A percentile compares a stretch with the other conserved stretches of the same genome.
These are phyloP conservation scores for Drosophila guanche DNA, from an alignment of 1,140 invertebrate genomes.

Conservation along the genomic window DNA sequence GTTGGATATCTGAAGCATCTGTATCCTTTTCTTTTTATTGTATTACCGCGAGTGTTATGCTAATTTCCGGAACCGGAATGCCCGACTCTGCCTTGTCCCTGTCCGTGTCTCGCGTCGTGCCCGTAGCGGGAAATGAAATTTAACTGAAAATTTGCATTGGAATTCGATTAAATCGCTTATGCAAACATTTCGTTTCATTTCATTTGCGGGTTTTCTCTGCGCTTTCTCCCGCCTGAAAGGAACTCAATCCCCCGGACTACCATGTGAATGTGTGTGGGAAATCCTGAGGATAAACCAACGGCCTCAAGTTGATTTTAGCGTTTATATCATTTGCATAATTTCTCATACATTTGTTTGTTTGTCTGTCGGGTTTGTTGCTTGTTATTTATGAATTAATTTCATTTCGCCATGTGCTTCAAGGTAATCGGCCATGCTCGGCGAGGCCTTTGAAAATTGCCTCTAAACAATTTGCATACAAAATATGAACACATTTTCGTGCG, in stretches of 20 bases:
- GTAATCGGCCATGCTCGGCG: slow-evolving; percentile 62
- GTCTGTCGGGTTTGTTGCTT: slow-evolving; percentile 44
- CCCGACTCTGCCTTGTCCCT: slow-evolving; percentile 22
- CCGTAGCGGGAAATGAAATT: slow-evolving; percentile 79
- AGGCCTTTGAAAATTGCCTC: slow-evolving; percentile 33
- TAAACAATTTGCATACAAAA: slow-evolving; percentile 53
- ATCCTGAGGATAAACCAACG: slow-evolving; percentile 57
- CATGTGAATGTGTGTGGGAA: slow-evolving; percentile 60
- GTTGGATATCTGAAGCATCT: slow-evolving; percentile 56
- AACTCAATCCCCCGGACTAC: slow-evolving; percentile 9
- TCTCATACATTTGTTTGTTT: slow-evolving; percentile 69
- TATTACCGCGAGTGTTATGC: slow-evolving; percentile 81
- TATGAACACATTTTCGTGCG: slow-evolving; percentile 46
- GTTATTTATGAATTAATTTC: slow-evolving; percentile 80
- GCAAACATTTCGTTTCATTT: slow-evolving; percentile 84
- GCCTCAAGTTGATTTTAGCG: slow-evolving; percentile 71
- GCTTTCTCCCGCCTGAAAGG: slow-evolving; percentile 61
- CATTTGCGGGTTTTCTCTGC: slow-evolving; percentile 72
- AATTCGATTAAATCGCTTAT: slow-evolving; percentile 84
- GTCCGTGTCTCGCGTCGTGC: slow-evolving; percentile 29
- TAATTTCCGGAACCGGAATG: slow-evolving; percentile 77
- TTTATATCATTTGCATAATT: slow-evolving; percentile 76
- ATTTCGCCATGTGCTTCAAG: slow-evolving; percentile 63
- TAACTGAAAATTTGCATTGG: slow-evolving; percentile 84
- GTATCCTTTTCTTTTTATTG: slow-evolving; percentile 80